Base-by-base conservation (phyloP, 2,888 invertebrate genomes). In the Lamproptera curius region DNA sequence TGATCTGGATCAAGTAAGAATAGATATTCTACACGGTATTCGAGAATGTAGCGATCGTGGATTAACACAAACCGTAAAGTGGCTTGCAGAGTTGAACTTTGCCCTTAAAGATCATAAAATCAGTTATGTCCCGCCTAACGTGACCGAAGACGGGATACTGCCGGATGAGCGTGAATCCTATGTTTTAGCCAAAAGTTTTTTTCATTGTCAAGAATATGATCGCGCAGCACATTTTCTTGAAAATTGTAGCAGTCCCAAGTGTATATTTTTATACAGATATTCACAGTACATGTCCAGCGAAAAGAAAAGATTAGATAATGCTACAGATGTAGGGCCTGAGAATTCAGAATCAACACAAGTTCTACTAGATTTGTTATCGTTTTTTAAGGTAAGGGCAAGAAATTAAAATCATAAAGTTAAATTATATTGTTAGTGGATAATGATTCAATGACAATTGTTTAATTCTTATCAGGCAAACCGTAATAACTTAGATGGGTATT, bases 121-220 rank as follows among this genome's bases (percentile, higher is more conserved):
- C 46, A 66, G 75, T 34, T 76, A 84, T 35, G 88, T 90, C 55
- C 91, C 92, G 45, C 68, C 80, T 35, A 39, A 16, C 15, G 44
- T 52, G n/a, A 55, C 41, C 35, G 84, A 88, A 38, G 73, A 87
- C 31, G 74, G 85, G 5, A 85, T 89, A 38, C 74, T 81, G 6
- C 84, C 83, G 16, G 90, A 92, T 47, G 94, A 95, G 60, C 89
- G 89, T 54, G 94, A 95, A 65, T 83, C 89, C 16, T 97, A 95
- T 72, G 89, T 90, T 33, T 73, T 97, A 56, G 95, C 96, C 0
- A 96, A 95, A 74, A 93, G 94, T 54, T 97, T 95, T 73, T 97
- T 97, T 70, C 96, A 97, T 77, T 88, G 94, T 36, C 94, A 95
- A 61, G 98, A 98, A 75, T 98, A 96, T 73, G 96, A 97, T 64